Conservation (phyloP, 2,113 vertebrate genomes). For the Oryzias melastigma region DNA sequence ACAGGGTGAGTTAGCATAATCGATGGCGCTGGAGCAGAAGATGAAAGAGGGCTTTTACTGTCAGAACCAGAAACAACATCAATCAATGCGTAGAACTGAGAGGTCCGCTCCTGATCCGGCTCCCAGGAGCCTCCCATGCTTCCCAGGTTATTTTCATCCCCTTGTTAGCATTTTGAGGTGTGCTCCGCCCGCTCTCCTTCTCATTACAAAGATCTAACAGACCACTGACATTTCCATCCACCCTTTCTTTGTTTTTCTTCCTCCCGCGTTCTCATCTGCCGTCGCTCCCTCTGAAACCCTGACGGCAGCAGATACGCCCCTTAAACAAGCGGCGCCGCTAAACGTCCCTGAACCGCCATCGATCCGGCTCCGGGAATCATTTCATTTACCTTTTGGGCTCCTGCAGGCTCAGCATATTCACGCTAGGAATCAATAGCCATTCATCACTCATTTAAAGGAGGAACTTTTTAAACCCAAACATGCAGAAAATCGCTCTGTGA, state of each 20-base stretch:
- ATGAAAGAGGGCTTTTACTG: background rate
- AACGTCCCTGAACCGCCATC: constrained; percentile 53
- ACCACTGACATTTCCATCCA: constrained; percentile 54
- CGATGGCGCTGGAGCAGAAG: background rate
- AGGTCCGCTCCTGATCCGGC: too few relatives aligned
- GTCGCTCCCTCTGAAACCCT: background rate
- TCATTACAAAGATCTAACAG: constrained; percentile 55
- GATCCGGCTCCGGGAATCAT: constrained; percentile 62
- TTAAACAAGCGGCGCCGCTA: constrained; percentile 28
- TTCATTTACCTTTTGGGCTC: constrained; percentile 48
- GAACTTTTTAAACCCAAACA: constrained; percentile 46
- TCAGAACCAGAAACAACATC: background rate
- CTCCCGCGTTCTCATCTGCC: background rate
- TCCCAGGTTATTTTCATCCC: constrained; percentile 41
- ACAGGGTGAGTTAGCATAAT: constrained; percentile 56
- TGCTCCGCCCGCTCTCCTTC: constrained; percentile 26
- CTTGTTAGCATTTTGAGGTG: constrained; percentile 60
- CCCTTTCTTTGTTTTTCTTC: constrained; percentile 3
- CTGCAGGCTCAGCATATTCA: constrained; percentile 22
- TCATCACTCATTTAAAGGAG: constrained; percentile 51
- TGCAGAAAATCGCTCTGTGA: constrained; percentile 65
- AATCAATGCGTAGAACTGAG: too few relatives aligned
- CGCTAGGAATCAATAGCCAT: constrained; percentile 56
- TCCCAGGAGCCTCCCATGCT: too few relatives aligned
- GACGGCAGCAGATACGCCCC: constrained; percentile 18